A percentile compares a stretch with the other conserved stretches of the same genome.
These are phyloP conservation scores for Pipistrellus nathusii DNA, from an alignment of 2,797 vertebrate genomes.

Conservation along the genomic window DNA sequence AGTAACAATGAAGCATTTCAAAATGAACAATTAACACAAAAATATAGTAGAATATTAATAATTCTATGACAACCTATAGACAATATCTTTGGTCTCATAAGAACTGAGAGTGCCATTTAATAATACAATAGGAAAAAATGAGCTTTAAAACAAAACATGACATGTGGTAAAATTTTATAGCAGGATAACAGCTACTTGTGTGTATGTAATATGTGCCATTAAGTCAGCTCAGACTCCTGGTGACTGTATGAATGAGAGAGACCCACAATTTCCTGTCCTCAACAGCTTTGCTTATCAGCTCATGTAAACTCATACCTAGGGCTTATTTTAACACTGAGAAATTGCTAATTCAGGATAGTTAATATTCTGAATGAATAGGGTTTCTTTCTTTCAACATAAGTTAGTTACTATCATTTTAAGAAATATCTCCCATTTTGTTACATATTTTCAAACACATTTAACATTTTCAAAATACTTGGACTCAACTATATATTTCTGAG, in stretches of 20 bases:
- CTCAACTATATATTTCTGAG: not conserved
- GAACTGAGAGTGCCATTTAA: not conserved
- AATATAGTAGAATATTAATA: slow-evolving; percentile 9
- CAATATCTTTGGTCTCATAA: not conserved
- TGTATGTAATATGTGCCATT: not conserved
- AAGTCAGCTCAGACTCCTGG: not conserved
- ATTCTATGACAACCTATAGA: not conserved
- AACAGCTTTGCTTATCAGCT: not conserved
- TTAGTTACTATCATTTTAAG: slow-evolving; percentile 10
- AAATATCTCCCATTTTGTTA: not conserved
- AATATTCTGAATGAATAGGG: not conserved
- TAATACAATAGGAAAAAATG: not conserved
- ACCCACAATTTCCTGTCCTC: not conserved
- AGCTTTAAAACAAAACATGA: slow-evolving; percentile 24
- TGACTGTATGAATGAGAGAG: not conserved
- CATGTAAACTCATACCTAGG: not conserved
- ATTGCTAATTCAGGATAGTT: not conserved
- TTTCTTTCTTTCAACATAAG: not conserved
- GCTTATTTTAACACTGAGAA: not conserved
- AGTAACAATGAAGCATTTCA: not conserved
- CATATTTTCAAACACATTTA: slow-evolving; percentile 37
- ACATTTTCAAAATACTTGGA: not conserved
- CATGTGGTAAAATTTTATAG: not conserved
- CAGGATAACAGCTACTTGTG: not conserved
- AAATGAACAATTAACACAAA: slow-evolving; percentile 32